Percentiles rank a stretch among this genome's conserved stretches.
phyloP scores from a whole-genome alignment of 2,113 vertebrate genomes.

The Xenopus laevis region DNA sequence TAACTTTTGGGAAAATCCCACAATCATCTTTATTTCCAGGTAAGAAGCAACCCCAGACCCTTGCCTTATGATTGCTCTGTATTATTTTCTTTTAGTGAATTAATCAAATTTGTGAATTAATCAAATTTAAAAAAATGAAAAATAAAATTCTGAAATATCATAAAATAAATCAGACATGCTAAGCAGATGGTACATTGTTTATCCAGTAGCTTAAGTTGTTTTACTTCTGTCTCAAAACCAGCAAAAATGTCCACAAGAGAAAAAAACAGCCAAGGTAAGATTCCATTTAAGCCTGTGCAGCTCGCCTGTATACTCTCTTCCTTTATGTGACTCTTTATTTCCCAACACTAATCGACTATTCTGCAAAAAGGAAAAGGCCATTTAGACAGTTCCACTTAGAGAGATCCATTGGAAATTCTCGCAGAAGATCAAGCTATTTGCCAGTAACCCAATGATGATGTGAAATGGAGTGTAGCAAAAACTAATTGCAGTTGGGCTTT shows the following conservation, averaged over 20 bases:
- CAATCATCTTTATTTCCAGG: conserved; percentile 65
- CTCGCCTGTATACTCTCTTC: conserved; percentile 57
- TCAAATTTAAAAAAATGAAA: neutral
- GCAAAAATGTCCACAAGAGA: conserved; percentile 94
- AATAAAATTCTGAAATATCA: too few species aligned
- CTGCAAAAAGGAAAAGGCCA: too few species aligned
- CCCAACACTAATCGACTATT: too few species aligned
- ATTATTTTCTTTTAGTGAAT: conserved; percentile 6
- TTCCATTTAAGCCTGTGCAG: conserved; percentile 53
- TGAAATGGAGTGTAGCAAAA: too few species aligned
- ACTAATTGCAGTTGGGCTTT: too few species aligned
- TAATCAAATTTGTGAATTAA: too few species aligned
- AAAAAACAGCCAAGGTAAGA: conserved; percentile 97
- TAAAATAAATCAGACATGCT: conserved; percentile 21
- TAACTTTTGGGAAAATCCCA: too few species aligned
- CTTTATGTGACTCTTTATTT: conserved; percentile 45
- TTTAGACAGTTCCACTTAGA: too few species aligned
- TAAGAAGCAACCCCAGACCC: conserved; percentile 61
- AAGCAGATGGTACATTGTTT: conserved; percentile 44
- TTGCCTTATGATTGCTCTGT: neutral
- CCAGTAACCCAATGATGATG: too few species aligned
- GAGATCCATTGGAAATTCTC: too few species aligned
- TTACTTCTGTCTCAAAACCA: conserved; percentile 88
- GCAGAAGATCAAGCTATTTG: too few species aligned
- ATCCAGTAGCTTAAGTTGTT: conserved; percentile 66